A percentile compares a stretch with the other conserved stretches of the same genome.
Conservation (phyloP, 2,113 vertebrate genomes). For the Labrus mixtus region DNA sequence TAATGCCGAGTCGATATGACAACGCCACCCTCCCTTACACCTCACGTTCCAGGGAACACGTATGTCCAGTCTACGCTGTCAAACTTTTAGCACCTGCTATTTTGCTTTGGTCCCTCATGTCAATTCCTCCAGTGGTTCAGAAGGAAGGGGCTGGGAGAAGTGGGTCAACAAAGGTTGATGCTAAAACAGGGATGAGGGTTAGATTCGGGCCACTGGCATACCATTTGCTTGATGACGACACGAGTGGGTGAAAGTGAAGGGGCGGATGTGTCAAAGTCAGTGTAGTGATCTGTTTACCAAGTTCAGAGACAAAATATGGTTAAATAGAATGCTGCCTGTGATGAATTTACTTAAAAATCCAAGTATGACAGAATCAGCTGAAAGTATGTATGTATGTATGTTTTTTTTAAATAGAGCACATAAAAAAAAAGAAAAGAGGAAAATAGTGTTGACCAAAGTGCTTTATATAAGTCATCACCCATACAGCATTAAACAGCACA, state of each 20-base stretch:
- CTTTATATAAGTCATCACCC: too few relatives aligned
- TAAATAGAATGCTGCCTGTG: too few relatives aligned
- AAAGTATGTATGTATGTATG: too few relatives aligned
- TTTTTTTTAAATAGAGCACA: too few relatives aligned
- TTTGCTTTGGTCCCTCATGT: constrained; percentile 73
- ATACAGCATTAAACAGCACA: too few relatives aligned
- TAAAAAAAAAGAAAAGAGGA: too few relatives aligned
- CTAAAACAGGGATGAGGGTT: constrained; percentile 75
- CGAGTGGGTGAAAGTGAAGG: constrained; percentile 50
- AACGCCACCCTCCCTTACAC: constrained; percentile 74
- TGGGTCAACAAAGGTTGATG: constrained; percentile 80
- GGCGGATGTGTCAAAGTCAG: constrained; percentile 59
- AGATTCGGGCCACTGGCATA: constrained; percentile 67
- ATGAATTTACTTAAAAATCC: too few relatives aligned
- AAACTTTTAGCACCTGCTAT: constrained; percentile 86
- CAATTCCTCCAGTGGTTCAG: constrained; percentile 69
- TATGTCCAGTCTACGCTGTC: constrained; percentile 78
- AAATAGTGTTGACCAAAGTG: too few relatives aligned
- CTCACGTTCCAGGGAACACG: constrained; percentile 79
- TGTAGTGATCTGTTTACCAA: constrained; percentile 39
- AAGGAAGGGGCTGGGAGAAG: constrained; percentile 73
- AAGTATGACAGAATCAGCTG: too few relatives aligned
- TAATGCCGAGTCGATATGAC: constrained; percentile 75
- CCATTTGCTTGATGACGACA: constrained; percentile 35
- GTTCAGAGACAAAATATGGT: not conserved